phyloP scores from a whole-genome alignment of 2,888 invertebrate species.

The Zhuqinia jingwanae region DNA sequence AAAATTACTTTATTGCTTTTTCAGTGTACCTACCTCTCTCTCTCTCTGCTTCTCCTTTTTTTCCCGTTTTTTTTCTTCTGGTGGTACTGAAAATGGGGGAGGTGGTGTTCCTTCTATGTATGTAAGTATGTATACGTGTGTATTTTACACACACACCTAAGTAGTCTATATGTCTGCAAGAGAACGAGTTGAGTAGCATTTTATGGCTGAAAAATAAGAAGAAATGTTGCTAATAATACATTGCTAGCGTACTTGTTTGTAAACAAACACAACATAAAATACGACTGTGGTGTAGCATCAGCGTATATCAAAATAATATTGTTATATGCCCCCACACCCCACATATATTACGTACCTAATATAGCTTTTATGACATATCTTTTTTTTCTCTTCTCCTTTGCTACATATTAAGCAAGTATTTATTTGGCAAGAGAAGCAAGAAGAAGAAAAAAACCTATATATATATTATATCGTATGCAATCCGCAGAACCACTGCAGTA shows the following conservation, averaged over 20 bases:
- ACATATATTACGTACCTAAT: not conserved
- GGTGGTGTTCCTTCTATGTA: not conserved
- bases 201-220: slow-evolving; percentile 39
- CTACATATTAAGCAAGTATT: not conserved
- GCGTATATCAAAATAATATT: too few relatives aligned
- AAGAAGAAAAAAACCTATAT: too few relatives aligned
- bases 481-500: slow-evolving; percentile 71
- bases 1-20: slow-evolving; percentile 70
- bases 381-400: slow-evolving; percentile 21
- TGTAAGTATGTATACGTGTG: not conserved
- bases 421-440: slow-evolving; percentile 53
- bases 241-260: not conserved
- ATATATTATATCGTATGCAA: slow-evolving; percentile 59
- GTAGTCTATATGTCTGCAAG: slow-evolving; percentile 33
- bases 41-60: not conserved
- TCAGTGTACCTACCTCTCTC: slow-evolving; percentile 23
- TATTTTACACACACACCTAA: too few relatives aligned
- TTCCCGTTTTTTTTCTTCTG: not conserved
- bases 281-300: slow-evolving; percentile 29
- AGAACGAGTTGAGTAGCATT: slow-evolving; percentile 19
- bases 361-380: slow-evolving; percentile 54
- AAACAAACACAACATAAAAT: slow-evolving; percentile 10
- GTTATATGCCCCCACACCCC: slow-evolving; percentile 5
- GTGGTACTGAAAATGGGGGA: slow-evolving; percentile 21
- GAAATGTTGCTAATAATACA: slow-evolving; percentile 1